These are phyloP conservation scores for Eclectus roratus DNA, from an alignment of 2,113 vertebrate species.

Conservation along the genomic window DNA sequence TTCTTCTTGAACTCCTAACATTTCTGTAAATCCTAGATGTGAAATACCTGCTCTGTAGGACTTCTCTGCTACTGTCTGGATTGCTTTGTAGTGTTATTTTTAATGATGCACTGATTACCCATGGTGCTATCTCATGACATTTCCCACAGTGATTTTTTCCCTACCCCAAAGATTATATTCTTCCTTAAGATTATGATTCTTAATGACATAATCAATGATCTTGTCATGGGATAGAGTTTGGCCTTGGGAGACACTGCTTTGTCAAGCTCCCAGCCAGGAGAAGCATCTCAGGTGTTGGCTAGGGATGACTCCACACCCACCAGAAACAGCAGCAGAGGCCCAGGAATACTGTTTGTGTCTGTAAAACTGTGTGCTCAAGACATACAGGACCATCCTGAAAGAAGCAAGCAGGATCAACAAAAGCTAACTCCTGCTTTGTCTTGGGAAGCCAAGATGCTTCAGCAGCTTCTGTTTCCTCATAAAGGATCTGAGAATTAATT, in stretches of 20 bases:
- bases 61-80: not conserved
- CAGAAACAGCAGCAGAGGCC: not conserved
- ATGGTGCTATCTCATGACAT: not conserved
- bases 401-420: not conserved
- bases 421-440: not conserved
- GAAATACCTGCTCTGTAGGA: not conserved
- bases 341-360: constrained; percentile 1
- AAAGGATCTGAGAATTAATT: not conserved
- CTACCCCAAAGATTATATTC: not conserved
- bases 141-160: not conserved
- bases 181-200: not conserved
- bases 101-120: not conserved
- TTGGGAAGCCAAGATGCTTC: not conserved
- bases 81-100: not conserved
- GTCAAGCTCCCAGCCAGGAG: not conserved
- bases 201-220: not conserved
- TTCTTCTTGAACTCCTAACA: constrained; percentile 24
- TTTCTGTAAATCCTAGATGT: not conserved
- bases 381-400: not conserved
- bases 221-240: not conserved
- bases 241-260: not conserved
- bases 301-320: not conserved
- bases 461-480: not conserved
- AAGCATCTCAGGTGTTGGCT: rapidly evolving
- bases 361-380: not conserved